Conservation (phyloP, 2,888 invertebrate species). For the Oscheius sp. region DNA sequence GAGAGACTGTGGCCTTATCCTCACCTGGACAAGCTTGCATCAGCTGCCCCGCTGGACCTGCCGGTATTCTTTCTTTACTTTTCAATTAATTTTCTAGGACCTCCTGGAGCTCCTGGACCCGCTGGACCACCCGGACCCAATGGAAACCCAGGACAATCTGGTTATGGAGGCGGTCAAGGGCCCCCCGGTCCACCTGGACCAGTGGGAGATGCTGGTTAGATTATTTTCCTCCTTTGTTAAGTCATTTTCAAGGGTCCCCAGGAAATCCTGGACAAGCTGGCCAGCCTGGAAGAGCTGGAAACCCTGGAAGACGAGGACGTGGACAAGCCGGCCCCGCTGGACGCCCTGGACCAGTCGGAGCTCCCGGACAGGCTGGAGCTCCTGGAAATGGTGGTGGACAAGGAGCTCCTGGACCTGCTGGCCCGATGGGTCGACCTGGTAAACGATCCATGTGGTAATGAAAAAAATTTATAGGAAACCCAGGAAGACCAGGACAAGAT, state of each 20-base stretch:
- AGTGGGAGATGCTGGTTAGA: constrained; percentile 10
- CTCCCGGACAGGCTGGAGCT: background rate
- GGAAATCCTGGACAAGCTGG: constrained; percentile 9
- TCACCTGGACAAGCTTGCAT: constrained; percentile 1
- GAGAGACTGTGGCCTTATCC: constrained; percentile 10
- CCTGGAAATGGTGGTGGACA: constrained; percentile 1
- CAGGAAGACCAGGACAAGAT: constrained; percentile 1
- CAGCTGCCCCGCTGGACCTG: background rate
- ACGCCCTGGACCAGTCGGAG: background rate
- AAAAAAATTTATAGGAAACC: constrained; percentile 1
- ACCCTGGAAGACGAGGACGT: background rate
- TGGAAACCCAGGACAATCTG: constrained; percentile 6
- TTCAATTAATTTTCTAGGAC: background rate
- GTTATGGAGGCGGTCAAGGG: background rate
- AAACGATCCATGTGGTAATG: too few relatives aligned
- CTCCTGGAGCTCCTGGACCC: constrained; percentile 1
- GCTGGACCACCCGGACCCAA: constrained; percentile 9
- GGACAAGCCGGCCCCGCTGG: constrained; percentile 12
- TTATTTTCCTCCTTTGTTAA: too few relatives aligned
- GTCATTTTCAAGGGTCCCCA: too few relatives aligned
- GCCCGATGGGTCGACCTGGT: background rate
- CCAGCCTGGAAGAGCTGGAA: constrained; percentile 5
- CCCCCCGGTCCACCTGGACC: constrained; percentile 12
- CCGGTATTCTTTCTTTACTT: too few relatives aligned
- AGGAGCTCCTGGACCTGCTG: background rate